Evolutionary conservation across 1,140 invertebrate species (phyloP), one percentile per base, ranked within the genome.

Genomic region (Amyelois transitella): DNA sequence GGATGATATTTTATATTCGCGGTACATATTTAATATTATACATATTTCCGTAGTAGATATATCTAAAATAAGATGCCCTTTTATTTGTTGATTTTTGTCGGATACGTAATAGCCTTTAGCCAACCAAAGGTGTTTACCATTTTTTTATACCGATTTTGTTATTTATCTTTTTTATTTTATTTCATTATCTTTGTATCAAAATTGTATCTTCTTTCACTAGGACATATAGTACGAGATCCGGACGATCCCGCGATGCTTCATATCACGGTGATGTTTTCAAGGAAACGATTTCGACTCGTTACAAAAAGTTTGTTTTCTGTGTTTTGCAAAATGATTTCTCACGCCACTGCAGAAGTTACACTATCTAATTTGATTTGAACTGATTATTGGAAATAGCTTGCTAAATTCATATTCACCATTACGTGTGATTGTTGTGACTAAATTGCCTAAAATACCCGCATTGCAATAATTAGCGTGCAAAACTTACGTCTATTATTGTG

Each of bases 251-350:
- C 49, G 6, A 38, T 28, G 17, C 20, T 25, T 17, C 20, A 43
- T 4, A 5, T 52, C 18, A 49, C 51, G 17, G 7, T 58, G 19
- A 53, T 43, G 17, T n/a, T 53, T 24, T 32, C 14, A 20, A 50
- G 7, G 8, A 47, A 48, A 14, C 51, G 19, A n/a, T 38, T 43
- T 24, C 22, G 51, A 28, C 43, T 21, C 3, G 53, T 18, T 14
- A 58, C 22, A 43, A 50, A 25, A 20, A 28, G 57, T 59, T 53
- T 58, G 51, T 53, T 59, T n/a, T n/a, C n/a, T 25, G 21, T 22
- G 25, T 59, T 24, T 38, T 38, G 32, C 32, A 38, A 38, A 38
- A 14, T 1, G 32, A 14, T 38, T n/a, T 28, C 25, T 38, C 32
- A 38, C 32, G n/a, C 32, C 32, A 14, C 32, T 38, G n/a, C n/a